phyloP scores from a whole-genome alignment of 2,797 vertebrate genomes.

The Hypotaenidia okinawae region DNA sequence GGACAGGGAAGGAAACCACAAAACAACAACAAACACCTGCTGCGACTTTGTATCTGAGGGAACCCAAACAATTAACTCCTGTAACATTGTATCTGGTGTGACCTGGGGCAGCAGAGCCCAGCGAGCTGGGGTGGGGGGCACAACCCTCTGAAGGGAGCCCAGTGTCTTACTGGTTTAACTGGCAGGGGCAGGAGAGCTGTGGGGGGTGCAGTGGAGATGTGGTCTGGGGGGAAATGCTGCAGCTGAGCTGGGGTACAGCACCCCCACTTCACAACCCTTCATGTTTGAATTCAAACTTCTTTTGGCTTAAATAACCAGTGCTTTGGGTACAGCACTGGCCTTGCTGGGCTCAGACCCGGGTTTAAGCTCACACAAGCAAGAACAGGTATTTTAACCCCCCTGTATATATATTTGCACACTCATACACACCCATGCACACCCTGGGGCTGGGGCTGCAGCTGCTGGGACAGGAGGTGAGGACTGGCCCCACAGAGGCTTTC shows the following conservation, averaged over 20 bases:
- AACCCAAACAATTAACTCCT: background rate
- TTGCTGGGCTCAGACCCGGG: background rate
- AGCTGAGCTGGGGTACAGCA: background rate
- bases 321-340: background rate
- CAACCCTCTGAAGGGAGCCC: background rate
- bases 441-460: background rate
- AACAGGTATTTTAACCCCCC: background rate
- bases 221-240: background rate
- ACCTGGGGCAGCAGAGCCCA: background rate
- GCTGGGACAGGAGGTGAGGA: background rate
- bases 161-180: background rate
- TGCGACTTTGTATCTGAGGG: background rate
- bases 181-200: background rate
- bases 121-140: background rate
- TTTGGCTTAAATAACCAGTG: conserved; percentile 45
- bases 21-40: background rate
- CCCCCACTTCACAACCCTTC: background rate
- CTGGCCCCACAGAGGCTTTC: rapidly evolving
- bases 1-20: background rate
- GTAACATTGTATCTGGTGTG: background rate
- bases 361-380: conserved; percentile 56
- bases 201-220: background rate
- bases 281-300: background rate
- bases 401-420: conserved; percentile 28
- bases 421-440: conserved; percentile 3